Conservation (phyloP, 2,113 vertebrate species). For the Calypte anna region DNA sequence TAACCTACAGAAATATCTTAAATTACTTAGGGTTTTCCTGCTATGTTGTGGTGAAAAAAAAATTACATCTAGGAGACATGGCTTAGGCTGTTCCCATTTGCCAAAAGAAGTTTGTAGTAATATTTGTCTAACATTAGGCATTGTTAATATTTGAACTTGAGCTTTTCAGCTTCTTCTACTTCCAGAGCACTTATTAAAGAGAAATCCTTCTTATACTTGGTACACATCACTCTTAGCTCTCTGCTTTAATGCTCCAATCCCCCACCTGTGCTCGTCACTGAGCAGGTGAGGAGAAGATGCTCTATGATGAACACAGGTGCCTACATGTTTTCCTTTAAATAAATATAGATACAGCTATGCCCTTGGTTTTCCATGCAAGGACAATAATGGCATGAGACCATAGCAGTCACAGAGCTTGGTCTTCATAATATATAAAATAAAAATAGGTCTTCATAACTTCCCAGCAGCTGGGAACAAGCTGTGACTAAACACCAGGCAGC, state of each 20-base stretch:
- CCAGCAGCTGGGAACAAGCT: not conserved
- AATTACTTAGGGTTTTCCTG: constrained; percentile 14
- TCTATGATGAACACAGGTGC: not conserved
- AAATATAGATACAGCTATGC: no score
- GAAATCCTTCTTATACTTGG: not conserved
- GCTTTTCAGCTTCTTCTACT: not conserved
- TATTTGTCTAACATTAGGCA: constrained; percentile 39
- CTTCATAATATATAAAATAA: no score
- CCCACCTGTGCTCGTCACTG: not conserved
- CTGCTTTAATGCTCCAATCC: not conserved
- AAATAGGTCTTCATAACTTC: not conserved
- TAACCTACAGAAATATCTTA: not conserved
- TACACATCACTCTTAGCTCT: not conserved
- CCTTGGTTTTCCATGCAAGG: not conserved
- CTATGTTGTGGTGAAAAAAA: not conserved
- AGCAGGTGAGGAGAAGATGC: not conserved
- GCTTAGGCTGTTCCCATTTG: not conserved
- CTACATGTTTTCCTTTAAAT: not conserved
- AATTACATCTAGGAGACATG: not conserved
- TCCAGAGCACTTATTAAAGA: not conserved
- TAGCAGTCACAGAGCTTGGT: not conserved
- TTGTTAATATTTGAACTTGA: constrained; percentile 1
- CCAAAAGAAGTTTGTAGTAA: constrained; percentile 4
- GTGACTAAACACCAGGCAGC: not conserved
- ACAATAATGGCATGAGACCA: not conserved